phyloP scores from a whole-genome alignment of 2,797 vertebrate species.

The Platyrinchus mystaceus region DNA sequence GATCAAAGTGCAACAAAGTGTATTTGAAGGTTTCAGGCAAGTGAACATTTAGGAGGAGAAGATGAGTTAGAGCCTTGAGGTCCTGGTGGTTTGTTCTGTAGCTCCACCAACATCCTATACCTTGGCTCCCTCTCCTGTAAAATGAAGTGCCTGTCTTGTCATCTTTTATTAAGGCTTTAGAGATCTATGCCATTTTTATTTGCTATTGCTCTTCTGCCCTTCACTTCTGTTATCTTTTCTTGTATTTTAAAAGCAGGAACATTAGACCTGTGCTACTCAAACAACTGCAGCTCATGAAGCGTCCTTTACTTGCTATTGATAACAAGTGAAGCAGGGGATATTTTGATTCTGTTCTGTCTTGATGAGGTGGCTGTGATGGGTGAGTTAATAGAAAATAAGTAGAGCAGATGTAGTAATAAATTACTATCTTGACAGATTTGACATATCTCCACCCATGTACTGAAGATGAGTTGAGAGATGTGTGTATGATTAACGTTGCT shows the following conservation, averaged over 20 bases:
- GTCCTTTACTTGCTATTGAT: not conserved
- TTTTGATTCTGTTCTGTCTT: not conserved
- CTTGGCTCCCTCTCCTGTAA: not conserved
- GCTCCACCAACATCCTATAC: not conserved
- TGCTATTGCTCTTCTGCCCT: not conserved
- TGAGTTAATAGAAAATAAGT: conserved; percentile 21
- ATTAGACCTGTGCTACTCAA: not conserved
- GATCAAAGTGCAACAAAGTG: not conserved
- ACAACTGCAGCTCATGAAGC: not conserved
- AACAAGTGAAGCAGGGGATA: not conserved
- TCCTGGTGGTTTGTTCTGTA: not conserved
- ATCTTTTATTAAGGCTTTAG: not conserved
- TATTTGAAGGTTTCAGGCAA: not conserved
- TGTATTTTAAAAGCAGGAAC: not conserved
- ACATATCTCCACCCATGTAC: conserved; percentile 18
- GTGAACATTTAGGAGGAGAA: not conserved
- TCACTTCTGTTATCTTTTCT: not conserved
- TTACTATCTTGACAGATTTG: conserved; percentile 3
- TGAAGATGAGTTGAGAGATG: conserved; percentile 16
- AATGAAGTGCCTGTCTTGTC: not conserved
- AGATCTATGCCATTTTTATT: not conserved
- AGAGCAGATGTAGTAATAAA: conserved; percentile 27
- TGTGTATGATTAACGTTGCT: conserved; percentile 6
- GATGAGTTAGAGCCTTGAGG: not conserved
- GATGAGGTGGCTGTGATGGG: conserved; percentile 1